Base-by-base conservation (phyloP, 1,140 invertebrate species). In the Drosophila cardini region DNA sequence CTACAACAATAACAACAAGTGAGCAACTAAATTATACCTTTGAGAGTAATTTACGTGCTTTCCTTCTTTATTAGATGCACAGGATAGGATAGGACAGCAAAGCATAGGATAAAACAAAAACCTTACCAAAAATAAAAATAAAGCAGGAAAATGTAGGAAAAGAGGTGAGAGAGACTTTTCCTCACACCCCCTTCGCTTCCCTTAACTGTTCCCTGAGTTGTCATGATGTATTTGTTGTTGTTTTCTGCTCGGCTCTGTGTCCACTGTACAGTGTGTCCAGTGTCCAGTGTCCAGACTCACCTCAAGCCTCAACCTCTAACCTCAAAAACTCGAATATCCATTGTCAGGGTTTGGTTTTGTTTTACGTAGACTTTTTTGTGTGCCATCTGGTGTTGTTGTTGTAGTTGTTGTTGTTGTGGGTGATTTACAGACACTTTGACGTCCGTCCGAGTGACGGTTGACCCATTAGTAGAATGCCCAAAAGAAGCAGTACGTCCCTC, bases 371-470 rank as follows among this genome's bases (percentile, higher is more conserved):
- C 10, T 26, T 43, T 38, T 32, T 38, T 38, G 21, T 36, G 36
- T 34, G 34, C 21, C 16, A 26, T 18, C n/a, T 67, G 61, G 64
- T 75, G 67, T 74, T 72, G 62, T 43, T 71, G 45, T 62, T 75
- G 62, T 53, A 75, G 72, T 71, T 78, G 76, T 62, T 75, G 62
- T 53, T 78, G 72, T 71, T 78, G 76, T 78, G 84, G 83, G 83
- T 87, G 83, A 89, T 87, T 87, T 87, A 80, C 84, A 84, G 80
- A 84, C 84, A 84, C 85, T 87, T 84, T 89, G 84, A 87, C 84
- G 84, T 89, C 80, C 76, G 84, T 79, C 76, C 80, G 79, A 80
- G 84, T 87, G 84, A 87, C 79, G 83, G 76, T 87, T 87, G 83
- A 87, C 84, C 84, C 84, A 87, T 87, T 89, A 89, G 83, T 89